phyloP scores from a whole-genome alignment of 2,113 vertebrate genomes.

The Calypte anna region DNA sequence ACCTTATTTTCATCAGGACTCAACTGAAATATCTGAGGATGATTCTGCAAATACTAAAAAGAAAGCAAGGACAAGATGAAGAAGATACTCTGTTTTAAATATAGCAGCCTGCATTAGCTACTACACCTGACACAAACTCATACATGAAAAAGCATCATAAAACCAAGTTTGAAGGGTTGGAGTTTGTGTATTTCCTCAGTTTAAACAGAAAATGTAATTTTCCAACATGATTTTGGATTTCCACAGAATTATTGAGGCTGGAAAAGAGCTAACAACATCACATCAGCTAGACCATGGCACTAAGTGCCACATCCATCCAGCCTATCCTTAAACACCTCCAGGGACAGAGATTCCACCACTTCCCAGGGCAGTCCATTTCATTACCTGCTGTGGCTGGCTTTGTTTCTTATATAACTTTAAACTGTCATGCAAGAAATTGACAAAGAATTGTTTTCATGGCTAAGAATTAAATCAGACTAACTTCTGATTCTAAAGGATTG shows the following conservation, averaged over 20 bases:
- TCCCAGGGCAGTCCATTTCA: too few relatives aligned
- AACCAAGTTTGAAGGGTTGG: too few relatives aligned
- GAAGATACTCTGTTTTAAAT: neutral
- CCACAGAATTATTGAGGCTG: too few relatives aligned
- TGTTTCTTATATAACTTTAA: neutral
- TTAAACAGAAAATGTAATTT: neutral
- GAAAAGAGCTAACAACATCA: too few relatives aligned
- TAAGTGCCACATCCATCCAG: too few relatives aligned
- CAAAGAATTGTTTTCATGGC: neutral
- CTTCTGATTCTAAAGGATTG: neutral
- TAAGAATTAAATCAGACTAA: neutral
- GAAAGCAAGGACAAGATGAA: neutral
- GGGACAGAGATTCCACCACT: too few relatives aligned
- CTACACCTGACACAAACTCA: neutral
- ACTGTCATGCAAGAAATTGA: neutral
- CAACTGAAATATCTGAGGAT: conserved; percentile 87
- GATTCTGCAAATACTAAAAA: conserved; percentile 87
- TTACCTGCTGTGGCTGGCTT: neutral
- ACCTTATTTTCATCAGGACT: conserved; percentile 82
- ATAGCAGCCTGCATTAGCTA: neutral
- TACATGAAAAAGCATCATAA: too few relatives aligned
- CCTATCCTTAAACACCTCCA: too few relatives aligned
- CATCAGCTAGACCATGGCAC: too few relatives aligned
- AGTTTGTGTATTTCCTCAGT: neutral
- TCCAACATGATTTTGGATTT: neutral